Percentiles rank a stretch among this genome's conserved stretches.
Conservation (phyloP, 2,888 invertebrate genomes). For the Pammene fasciana region DNA sequence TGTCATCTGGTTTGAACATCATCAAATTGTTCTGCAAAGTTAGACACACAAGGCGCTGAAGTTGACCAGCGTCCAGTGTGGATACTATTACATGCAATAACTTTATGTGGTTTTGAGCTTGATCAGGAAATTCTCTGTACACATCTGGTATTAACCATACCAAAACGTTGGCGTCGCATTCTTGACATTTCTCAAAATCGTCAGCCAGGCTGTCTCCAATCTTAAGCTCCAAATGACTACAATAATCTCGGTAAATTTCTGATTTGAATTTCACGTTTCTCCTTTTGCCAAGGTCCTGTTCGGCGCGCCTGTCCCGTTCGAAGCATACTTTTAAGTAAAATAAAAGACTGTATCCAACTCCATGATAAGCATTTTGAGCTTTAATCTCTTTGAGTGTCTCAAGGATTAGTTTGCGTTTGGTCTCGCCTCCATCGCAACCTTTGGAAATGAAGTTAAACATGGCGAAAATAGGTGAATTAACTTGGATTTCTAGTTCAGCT, state of each 20-base stretch:
- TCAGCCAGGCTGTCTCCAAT: constrained; percentile 88
- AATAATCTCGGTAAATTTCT: constrained; percentile 94
- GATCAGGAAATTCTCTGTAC: constrained; percentile 94
- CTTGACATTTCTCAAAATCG: constrained; percentile 94
- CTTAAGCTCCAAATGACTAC: constrained; percentile 90
- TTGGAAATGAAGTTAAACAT: constrained; percentile 92
- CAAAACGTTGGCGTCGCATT: constrained; percentile 93
- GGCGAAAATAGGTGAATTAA: constrained; percentile 92
- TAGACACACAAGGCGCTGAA: constrained; percentile 95
- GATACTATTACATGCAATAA: constrained; percentile 95
- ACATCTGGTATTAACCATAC: constrained; percentile 97
- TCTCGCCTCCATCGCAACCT: constrained; percentile 86
- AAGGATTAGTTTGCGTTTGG: constrained; percentile 89
- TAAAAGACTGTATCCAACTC: constrained; percentile 92
- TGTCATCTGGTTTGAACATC: constrained; percentile 91
- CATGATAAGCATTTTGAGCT: constrained; percentile 84
- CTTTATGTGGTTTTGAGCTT: constrained; percentile 93
- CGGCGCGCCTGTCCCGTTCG: constrained; percentile 81
- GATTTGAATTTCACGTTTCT: constrained; percentile 89
- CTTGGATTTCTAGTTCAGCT: constrained; percentile 85
- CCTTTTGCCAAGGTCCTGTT: constrained; percentile 79
- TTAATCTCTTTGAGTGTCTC: constrained; percentile 92
- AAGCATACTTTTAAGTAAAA: constrained; percentile 92
- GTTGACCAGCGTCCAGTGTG: constrained; percentile 93
- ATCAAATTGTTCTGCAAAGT: constrained; percentile 94